Percentiles rank a stretch among this genome's conserved stretches.
Evolutionary conservation across 53 echinoderm and acorn worm genomes (phyloP).

Genomic region (Echinometra lucunter): DNA sequence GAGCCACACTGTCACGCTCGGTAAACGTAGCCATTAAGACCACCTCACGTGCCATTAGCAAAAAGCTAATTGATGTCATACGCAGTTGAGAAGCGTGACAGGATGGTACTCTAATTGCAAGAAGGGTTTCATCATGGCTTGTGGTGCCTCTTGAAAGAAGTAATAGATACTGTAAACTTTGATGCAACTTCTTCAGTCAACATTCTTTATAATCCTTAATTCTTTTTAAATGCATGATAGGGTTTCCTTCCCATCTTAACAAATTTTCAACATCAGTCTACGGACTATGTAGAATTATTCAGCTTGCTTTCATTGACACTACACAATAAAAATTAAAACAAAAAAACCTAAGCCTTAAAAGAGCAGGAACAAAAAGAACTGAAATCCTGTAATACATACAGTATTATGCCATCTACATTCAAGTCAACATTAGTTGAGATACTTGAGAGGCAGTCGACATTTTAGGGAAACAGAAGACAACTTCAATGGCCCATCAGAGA

Average conservation of each 20-base stretch:
- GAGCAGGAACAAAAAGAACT: too few relatives aligned
- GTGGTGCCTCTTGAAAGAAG: background rate
- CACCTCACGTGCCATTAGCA: background rate
- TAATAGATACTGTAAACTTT: background rate
- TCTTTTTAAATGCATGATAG: too few relatives aligned
- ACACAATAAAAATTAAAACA: too few relatives aligned
- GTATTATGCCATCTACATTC: too few relatives aligned
- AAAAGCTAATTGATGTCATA: slow-evolving; percentile 30
- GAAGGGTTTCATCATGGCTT: background rate
- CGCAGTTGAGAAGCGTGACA: background rate
- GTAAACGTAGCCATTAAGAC: slow-evolving; percentile 18
- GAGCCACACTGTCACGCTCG: slow-evolving; percentile 4
- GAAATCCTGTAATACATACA: too few relatives aligned
- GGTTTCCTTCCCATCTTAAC: background rate
- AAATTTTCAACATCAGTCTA: too few relatives aligned
- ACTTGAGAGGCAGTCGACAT: too few relatives aligned
- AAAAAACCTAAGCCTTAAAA: too few relatives aligned
- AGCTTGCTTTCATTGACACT: too few relatives aligned
- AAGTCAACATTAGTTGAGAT: too few relatives aligned
- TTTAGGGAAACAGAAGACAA: background rate
- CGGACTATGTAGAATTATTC: background rate
- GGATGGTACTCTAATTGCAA: background rate
- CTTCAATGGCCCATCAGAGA: background rate
- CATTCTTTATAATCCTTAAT: too few relatives aligned
- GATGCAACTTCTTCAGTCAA: too few relatives aligned